Base-by-base conservation (phyloP, 2,113 vertebrate species). In the Athene noctua region DNA sequence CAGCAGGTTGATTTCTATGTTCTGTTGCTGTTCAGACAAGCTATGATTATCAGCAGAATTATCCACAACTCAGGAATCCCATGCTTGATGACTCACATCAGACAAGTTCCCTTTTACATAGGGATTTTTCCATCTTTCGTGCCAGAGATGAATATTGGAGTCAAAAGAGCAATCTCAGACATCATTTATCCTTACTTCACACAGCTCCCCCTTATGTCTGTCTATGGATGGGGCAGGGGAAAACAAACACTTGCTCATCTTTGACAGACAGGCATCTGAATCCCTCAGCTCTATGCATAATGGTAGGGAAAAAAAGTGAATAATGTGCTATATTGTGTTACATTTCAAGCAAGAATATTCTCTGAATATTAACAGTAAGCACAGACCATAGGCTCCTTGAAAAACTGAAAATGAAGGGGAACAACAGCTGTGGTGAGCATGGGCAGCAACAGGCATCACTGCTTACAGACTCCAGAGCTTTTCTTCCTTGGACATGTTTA, bases 151-250 rank as follows among this genome's bases (percentile, higher is more conserved):
- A 40, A 51, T 4, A 3, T 0, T 29, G 26, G 40, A 66, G 71
- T 10, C 72, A 29, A 30, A 42, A 80, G 12, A 59, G 52, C 20
- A 19, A 27, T 7, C 30, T 21, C 2, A 0, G 30, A 25, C 52
- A n/a, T 40, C 13, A 14, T 2, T 18, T 40, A 44, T 62, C 72
- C 77, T 73, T 21, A 22, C 83, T 84, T 67, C 68, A 20, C n/a
- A 84, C 87, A 94, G 95, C 95, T 94, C 90, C 88, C 92, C 85
- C 85, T 94, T 32, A 95, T 13, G 95, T 81, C 92, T 87, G n/a
- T 29, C 42, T 59, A 17, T 17, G 10, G 70, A 42, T 3, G 70
- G 84, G 95, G 67, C 83, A 91, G 54, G 62, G 57, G 57, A 75
- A 42, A 61, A 38, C 58, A 23, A 55, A 12, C 13, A 4, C 67